Evolutionary conservation across 2,888 invertebrate genomes (phyloP), one percentile per base, ranked within the genome.

Genomic region (Lysandra coridon): DNA sequence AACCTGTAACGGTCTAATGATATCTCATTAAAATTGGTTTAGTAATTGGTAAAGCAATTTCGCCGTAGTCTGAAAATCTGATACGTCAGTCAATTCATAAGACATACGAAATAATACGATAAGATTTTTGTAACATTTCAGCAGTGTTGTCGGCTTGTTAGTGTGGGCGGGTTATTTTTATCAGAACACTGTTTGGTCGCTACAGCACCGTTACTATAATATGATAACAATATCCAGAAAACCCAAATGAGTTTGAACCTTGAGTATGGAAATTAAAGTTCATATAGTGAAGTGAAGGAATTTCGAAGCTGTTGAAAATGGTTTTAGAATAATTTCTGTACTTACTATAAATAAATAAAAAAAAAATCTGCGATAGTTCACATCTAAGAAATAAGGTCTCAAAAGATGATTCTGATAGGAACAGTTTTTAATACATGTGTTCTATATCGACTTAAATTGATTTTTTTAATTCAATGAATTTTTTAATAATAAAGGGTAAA

Each of bases 101-200:
- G 33, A 17, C 69, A 3, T 14, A 64, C 30, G 60, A 6, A n/a
- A 60, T 7, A 4, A 17, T 44, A 44, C 7, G 64, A 64, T 64
- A 64, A 64, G 69, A 69, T 69, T 69, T 69, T 69, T 69, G 69
- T 33, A 33, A 69, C 33, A 69, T 69, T 69, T 69, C 33, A 17
- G 69, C 69, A 17, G 12, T 14, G 33, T 37, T 23, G 69, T 14
- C 14, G 69, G 69, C 33, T 37, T 17, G 69, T 69, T 33, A 33
- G 69, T 33, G 69, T 69, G 69, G 69, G 69, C 69, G 69, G 69
- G 69, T 37, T 69, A 69, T 69, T 69, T 69, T 69, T 69, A 69
- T 69, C 69, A 37, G 69, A 62, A 2, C 30, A 33, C 69, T 69
- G 69, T 69, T 37, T 14, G 33, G 69, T 69, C 69, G 69, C 33